Conservation (phyloP, 2,797 vertebrate genomes). For the Scolopax bukidnonensis region DNA sequence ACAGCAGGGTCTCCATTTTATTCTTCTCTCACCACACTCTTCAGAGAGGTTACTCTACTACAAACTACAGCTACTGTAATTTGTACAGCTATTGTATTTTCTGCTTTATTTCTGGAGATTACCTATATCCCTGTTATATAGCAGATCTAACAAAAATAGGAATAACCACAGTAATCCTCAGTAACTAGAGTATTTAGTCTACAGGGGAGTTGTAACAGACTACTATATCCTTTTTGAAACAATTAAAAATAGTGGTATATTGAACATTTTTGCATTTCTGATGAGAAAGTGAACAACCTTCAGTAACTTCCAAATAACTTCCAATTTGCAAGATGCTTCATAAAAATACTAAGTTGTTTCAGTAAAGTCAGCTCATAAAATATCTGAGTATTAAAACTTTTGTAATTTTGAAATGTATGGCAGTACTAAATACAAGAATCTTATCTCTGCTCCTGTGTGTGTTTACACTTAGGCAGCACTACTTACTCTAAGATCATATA, state of each 20-base stretch:
- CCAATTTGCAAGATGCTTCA: not conserved
- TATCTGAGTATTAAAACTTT: not conserved
- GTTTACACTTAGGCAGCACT: not conserved
- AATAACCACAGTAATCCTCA: not conserved
- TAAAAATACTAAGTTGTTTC: not conserved
- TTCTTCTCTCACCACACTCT: not conserved
- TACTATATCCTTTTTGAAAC: not conserved
- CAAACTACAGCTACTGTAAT: not conserved
- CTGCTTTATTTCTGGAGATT: not conserved
- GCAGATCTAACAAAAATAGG: not conserved
- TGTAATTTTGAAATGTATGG: not conserved
- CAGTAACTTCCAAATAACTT: not conserved
- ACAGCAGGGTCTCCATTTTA: not conserved
- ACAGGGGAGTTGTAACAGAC: not conserved
- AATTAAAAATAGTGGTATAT: not conserved
- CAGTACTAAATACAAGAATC: not conserved
- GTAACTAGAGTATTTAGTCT: not conserved
- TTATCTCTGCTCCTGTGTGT: not conserved
- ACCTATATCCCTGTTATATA: fast-evolving
- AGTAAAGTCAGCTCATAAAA: not conserved
- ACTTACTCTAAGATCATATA: not conserved
- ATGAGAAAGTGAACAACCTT: not conserved
- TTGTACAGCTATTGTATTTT: not conserved
- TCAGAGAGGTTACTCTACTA: not conserved
- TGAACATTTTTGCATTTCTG: not conserved